Base-by-base conservation (phyloP, 2,797 vertebrate species). In the Anableps anableps region DNA sequence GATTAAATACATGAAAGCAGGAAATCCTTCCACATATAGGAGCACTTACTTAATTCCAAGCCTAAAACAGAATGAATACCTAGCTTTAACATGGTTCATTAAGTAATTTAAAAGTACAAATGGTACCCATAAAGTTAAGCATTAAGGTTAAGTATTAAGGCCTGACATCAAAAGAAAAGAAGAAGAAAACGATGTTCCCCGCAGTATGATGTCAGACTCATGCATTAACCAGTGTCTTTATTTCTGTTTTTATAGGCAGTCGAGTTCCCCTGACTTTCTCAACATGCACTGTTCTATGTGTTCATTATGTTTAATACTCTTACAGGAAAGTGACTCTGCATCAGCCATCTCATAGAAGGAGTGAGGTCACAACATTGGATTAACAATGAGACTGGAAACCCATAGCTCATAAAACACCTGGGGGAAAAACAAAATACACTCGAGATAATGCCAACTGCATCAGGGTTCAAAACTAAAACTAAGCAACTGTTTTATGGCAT, bases 351-450 rank as follows among this genome's bases (percentile, higher is more conserved):
- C 72, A 74, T 75, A 78, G 83, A 72, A 78, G 41, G 29, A 83
- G 83, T 90, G 90, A 92, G 83, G 88, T 93, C 88, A 93, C 81
- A 74, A 53, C 31, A 82, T 83, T 86, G 85, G 88, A 83, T 87
- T 91, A 79, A 75, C 68, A 75, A 92, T 84, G 78, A 88, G 88
- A 74, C 80, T 74, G 76, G 77, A 74, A 14, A 55, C 75, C 71
- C 74, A 78, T 19, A 76, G 45, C 80, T 88, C 85, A 80, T 88
- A 86, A 92, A 92, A 90, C 82, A 91, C 88, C 85, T 90, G 74
- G 41, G 78, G 58, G 31, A 75, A 1, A 43, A 79, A 43, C 0
- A 23, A 71, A 47, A 43, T 34, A 47, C 75, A 82, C 77, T 78
- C 19, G 47, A 21, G 17, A 55, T 11, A 71, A 36, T 58, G 50